Conservation (phyloP, 1,140 invertebrate genomes). For the Nasonia longicornis region DNA sequence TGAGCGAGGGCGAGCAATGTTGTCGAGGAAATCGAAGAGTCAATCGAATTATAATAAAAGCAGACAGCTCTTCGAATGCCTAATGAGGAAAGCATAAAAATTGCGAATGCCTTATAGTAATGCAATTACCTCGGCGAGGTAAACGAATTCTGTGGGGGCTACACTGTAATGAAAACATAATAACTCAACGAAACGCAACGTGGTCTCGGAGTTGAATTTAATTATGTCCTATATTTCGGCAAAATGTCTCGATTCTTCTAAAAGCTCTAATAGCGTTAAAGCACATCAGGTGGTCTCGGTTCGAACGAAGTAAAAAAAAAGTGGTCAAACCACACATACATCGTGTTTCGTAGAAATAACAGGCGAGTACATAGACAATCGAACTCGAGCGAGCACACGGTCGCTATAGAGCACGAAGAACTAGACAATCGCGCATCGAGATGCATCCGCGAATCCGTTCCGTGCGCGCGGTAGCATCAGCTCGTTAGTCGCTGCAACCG, state of each 20-base stretch:
- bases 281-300: too few relatives aligned
- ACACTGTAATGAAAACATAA: background rate
- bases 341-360: background rate
- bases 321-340: background rate
- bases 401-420: conserved; percentile 28
- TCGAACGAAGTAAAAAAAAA: too few relatives aligned
- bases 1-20: background rate
- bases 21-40: conserved; percentile 35
- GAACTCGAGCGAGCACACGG: conserved; percentile 13
- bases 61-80: background rate
- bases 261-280: background rate
- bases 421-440: conserved; percentile 3
- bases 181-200: background rate
- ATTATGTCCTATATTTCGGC: background rate
- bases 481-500: conserved; percentile 49
- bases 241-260: background rate
- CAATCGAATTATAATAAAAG: conserved; percentile 37
- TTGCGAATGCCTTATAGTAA: conserved; percentile 10
- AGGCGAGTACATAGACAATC: conserved; percentile 31
- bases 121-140: conserved; percentile 11
- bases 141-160: background rate
- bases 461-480: conserved; percentile 36
- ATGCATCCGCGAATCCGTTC: background rate
- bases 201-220: too few relatives aligned
- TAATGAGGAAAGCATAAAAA: conserved; percentile 29